Base-by-base conservation (phyloP, 2,113 vertebrate genomes). In the Hemiprocne comata region DNA sequence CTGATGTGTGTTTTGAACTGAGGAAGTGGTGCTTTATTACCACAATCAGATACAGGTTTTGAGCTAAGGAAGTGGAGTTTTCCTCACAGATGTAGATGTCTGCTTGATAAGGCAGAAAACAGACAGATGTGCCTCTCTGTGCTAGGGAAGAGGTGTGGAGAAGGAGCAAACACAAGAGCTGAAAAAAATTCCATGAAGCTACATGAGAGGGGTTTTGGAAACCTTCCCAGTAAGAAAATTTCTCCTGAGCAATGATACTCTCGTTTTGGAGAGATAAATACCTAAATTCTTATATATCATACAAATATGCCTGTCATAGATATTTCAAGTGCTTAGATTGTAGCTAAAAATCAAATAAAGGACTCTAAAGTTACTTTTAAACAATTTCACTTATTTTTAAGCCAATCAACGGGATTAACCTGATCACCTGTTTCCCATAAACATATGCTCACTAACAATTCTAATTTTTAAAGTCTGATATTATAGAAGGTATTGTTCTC, bases 41-140 rank as follows among this genome's bases (percentile, higher is more conserved):
- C 97, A 98, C 98, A 98, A 99, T 98, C 97, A 98, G 98, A 98
- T 97, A 97, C 98, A 98, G 98, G 98, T 99, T 98, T 97, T 98
- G 96, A 97, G 97, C 97, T 51, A 36, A 98, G 98, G 97, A 98
- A 98, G 98, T 98, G 61, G 94, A 98, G 98, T 97, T 98, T 98
- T 98, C 98, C 97, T 97, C 94, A 15, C 98, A 98, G 98, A 98
- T 98, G 98, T 98, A 98, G 98, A 98, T 98, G 97, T 97, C 97
- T 98, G 96, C 97, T 94, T 96, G 98, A 98, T 98, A 98, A 98
- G 97, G 97, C 97, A 97, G 98, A 98, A 98, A 98, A 98, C 97
- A 98, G 97, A 98, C 98, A 98, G 98, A 98, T 98, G 98, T 98
- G 98, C 91, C 96, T 98, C 97, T 94, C 92, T 98, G 98, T 96